Evolutionary conservation across 2,113 vertebrate genomes (phyloP).

Genomic region (Bothrops jararaca): DNA sequence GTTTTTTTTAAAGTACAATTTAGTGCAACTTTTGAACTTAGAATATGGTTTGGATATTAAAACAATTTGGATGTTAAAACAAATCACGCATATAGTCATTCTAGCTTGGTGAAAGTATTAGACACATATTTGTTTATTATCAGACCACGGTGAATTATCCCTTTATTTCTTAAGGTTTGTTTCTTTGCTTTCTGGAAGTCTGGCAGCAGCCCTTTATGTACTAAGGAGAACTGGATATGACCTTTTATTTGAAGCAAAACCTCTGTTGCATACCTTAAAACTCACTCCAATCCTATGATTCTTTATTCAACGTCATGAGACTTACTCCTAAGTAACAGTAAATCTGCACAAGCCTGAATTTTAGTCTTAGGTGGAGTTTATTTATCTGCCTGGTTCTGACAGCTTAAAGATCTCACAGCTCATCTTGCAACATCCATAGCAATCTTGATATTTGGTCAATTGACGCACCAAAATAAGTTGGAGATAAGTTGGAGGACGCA

Average conservation of each 20-base stretch:
- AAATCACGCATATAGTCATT: background rate
- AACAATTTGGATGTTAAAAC: background rate
- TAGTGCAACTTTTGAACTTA: background rate
- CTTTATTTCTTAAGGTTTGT: background rate
- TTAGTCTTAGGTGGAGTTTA: constrained; percentile 43
- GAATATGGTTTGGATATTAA: background rate
- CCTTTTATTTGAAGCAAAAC: background rate
- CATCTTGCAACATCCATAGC: constrained; percentile 42
- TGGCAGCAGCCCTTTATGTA: background rate
- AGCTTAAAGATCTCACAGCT: constrained; percentile 44
- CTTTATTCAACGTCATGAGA: background rate
- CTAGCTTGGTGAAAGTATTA: background rate
- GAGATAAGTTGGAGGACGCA: constrained; percentile 49
- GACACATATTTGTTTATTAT: background rate
- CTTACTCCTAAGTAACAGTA: background rate
- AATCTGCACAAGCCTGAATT: background rate
- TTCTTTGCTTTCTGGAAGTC: background rate
- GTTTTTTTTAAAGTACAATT: background rate
- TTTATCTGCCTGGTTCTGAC: background rate
- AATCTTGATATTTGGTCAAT: background rate
- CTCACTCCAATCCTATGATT: background rate
- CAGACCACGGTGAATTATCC: background rate
- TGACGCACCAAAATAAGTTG: background rate
- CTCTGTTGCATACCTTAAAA: background rate
- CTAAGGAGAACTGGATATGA: background rate